These are phyloP conservation scores for Rutilus rutilus DNA, from an alignment of 2,113 vertebrate genomes.

Conservation along the genomic window DNA sequence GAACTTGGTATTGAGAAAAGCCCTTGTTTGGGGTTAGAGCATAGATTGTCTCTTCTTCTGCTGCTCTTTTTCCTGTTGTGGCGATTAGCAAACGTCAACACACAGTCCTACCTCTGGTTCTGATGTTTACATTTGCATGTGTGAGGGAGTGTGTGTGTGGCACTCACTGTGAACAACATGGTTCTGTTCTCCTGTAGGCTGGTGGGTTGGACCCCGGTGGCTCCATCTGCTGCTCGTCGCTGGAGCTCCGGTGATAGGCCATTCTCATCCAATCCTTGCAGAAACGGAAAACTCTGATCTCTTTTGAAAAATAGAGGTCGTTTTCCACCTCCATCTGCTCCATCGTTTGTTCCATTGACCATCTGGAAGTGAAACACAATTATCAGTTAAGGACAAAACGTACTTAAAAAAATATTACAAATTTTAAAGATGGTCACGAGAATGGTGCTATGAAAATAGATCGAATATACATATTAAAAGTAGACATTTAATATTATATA, in stretches of 20 bases:
- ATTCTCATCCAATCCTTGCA: constrained; percentile 87
- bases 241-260: constrained; percentile 84
- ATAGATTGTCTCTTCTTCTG: no score
- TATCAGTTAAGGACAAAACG: neutral
- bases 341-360: constrained; percentile 29
- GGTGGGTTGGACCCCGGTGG: constrained; percentile 86
- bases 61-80: no score
- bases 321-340: constrained; percentile 55
- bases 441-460: neutral
- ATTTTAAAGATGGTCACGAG: neutral
- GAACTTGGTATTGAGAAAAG: no score
- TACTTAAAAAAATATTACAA: neutral
- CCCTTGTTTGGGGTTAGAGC: no score
- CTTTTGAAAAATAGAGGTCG: constrained; percentile 79
- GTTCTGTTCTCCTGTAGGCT: constrained; percentile 95
- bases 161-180: constrained; percentile 93
- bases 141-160: neutral
- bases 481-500: neutral
- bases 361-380: constrained; percentile 10
- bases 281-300: constrained; percentile 82
- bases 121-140: neutral
- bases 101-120: neutral
- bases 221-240: constrained; percentile 71
- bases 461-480: neutral
- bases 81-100: no score